Percentiles rank a stretch among this genome's conserved stretches.
Evolutionary conservation across 2,113 vertebrate genomes (phyloP).

Genomic region (Gracilinanus agilis): DNA sequence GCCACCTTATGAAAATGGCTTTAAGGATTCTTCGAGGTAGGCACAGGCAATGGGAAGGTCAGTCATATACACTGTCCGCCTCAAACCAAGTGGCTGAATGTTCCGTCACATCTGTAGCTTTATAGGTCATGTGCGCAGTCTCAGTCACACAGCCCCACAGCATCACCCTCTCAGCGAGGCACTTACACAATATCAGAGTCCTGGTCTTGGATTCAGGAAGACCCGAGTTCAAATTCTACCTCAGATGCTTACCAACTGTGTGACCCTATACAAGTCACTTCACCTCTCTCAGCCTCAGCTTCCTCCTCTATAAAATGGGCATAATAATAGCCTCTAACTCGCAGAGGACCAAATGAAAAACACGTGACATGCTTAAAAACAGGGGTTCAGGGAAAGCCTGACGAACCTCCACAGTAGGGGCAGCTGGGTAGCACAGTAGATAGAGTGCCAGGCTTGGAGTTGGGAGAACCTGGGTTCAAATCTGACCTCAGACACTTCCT

Average conservation of each 20-base stretch:
- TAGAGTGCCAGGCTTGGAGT: too few relatives aligned
- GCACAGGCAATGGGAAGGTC: background rate
- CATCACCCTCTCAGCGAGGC: background rate
- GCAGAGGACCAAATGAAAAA: background rate
- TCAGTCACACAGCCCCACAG: background rate
- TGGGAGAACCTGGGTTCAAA: too few relatives aligned
- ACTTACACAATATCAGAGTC: background rate
- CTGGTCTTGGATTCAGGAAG: too few relatives aligned
- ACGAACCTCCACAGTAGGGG: background rate
- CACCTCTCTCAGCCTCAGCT: too few relatives aligned
- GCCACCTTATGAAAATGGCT: background rate
- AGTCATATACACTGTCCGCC: background rate
- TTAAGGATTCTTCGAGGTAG: background rate
- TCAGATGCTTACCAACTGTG: too few relatives aligned
- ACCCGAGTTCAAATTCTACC: too few relatives aligned
- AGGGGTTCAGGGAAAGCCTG: background rate
- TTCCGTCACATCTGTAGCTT: background rate
- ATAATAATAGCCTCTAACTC: background rate
- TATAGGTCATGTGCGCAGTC: background rate
- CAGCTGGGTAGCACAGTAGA: too few relatives aligned
- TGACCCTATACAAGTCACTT: too few relatives aligned
- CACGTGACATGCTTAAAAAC: background rate
- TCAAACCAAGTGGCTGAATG: background rate
- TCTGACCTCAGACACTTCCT: too few relatives aligned
- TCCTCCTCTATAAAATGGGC: too few relatives aligned